Evolutionary conservation across 2,888 invertebrate species (phyloP), one percentile per base, ranked within the genome.

Genomic region (Drosophila melanocephala): DNA sequence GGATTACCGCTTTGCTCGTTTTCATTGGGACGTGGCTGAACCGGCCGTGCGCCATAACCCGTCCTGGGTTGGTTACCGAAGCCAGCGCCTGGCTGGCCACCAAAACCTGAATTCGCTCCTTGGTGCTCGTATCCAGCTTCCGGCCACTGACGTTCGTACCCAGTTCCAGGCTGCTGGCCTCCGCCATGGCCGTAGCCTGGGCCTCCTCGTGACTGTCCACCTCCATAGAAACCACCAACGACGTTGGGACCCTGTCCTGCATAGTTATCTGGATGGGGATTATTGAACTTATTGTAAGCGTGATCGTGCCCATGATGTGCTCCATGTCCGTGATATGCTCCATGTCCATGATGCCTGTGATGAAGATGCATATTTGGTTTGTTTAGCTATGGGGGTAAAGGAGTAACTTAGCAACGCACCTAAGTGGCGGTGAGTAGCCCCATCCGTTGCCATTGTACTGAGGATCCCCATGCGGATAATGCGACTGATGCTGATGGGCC

Each of bases 401-500:
- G 7, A 42, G 10, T 22, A 16, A 22, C 12, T 30, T 10, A 0
- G 32, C 0, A n/a, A 59, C 62, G n/a, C 16, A 82, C 82, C 66
- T 61, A 10, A 57, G 32, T 0, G 56, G 26, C 39, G 81, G 72
- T 19, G 53, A 16, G 33, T 57, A n/a, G 12, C 26, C n/a, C 50
- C 66, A 59, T 9, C 52, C 59, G 7, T 63, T 61, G 16, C 61
- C 70, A 9, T 28, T 47, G 16, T 62, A 12, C 2, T 30, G 47
- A 28, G 28, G 53, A 28, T 69, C 64, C 22, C 47, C 72, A 39
- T 35, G 5, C 14, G 33, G 33, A 32, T 59, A 63, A 79, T 85
- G 50, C 5, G 63, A 51, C 2, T 72, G 71, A n/a, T 71, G 59
- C 0, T 72, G 71, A 28, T 63, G 60, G 47, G 89, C 76, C 3